Base-by-base conservation (phyloP, 2,888 invertebrate species). In the Agrochola litura region DNA sequence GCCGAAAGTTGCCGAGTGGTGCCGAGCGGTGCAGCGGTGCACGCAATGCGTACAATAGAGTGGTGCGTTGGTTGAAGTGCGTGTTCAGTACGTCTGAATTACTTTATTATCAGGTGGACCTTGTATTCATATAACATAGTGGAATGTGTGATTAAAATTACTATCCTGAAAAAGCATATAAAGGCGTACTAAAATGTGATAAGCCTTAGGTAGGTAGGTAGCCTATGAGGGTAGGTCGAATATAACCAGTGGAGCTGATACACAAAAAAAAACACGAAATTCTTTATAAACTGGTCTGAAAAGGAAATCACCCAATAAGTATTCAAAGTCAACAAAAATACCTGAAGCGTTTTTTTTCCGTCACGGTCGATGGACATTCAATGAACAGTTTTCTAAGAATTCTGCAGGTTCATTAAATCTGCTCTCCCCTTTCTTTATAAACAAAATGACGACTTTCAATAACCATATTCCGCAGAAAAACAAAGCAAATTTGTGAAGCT, bases 401-500 rank as follows among this genome's bases (percentile, higher is more conserved):
- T 58, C 14, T 14, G 22, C 25, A 19, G 14, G 30, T 43, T 61
- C 30, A 66, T 69, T n/a, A 14, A 65, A 49, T 52, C 14, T 14
- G 54, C 6, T 30, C 14, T n/a, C 12, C 3, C 6, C 8, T 74
- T 81, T 54, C 22, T 60, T 58, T 41, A 49, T 46, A 52, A 60
- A 54, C n/a, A 37, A 68, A 61, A 67, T 46, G 3, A 65, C 54
- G 8, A 30, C 46, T 56, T 71, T 16, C 58, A 74, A 82, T 78
- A 74, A 66, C 52, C 41, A 56, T 41, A 43, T 68, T 41, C 43
- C 19, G 25, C 37, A 43, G 14, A 69, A 73, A 76, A 79, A 60
- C 70, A 79, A 73, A 76, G 63, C 68, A 22, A 82, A 79, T 70
- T 73, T 83, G 76, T 76, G 75, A 79, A 72, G 72, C 63, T 83